phyloP scores from a whole-genome alignment of 2,113 vertebrate species.

The Hymenochirus boettgeri region DNA sequence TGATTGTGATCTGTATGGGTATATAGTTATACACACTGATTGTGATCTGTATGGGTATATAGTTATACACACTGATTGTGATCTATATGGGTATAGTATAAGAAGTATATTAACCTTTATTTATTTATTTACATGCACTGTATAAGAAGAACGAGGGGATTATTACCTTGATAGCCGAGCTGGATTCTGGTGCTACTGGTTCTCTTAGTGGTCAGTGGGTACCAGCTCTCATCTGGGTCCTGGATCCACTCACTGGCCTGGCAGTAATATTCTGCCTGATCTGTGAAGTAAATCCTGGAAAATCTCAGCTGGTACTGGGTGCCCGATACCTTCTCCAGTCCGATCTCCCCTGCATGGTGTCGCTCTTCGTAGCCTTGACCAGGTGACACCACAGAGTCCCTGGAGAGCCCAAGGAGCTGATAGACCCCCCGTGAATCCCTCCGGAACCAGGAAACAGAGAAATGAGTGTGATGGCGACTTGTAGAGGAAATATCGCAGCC shows the following conservation, averaged over 20 bases:
- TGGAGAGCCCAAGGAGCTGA: slow-evolving; percentile 81
- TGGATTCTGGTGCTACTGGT: slow-evolving; percentile 77
- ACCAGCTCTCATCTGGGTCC: slow-evolving; percentile 85
- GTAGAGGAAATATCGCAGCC: slow-evolving; percentile 81
- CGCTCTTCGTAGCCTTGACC: slow-evolving; percentile 77
- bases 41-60: no score
- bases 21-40: no score
- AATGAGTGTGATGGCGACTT: slow-evolving; percentile 82
- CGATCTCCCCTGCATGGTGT: slow-evolving; percentile 77
- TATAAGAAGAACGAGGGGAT: no score
- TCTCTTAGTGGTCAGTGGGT: slow-evolving; percentile 86
- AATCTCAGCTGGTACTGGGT: slow-evolving; percentile 83
- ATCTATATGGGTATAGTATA: no score
- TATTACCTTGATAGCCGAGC: slow-evolving; percentile 86
- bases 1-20: no score
- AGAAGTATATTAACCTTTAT: no score
- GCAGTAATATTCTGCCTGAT: slow-evolving; percentile 91
- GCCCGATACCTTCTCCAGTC: slow-evolving; percentile 83
- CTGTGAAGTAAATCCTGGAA: slow-evolving; percentile 81
- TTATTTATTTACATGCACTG: no score
- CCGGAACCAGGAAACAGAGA: slow-evolving; percentile 87
- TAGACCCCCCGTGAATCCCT: slow-evolving; percentile 66
- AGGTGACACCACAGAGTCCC: slow-evolving; percentile 80
- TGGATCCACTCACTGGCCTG: slow-evolving; percentile 95
- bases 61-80: no score